These are phyloP conservation scores for Crossaster papposus DNA, from an alignment of 53 echinoderm and acorn worm genomes.

Conservation along the genomic window DNA sequence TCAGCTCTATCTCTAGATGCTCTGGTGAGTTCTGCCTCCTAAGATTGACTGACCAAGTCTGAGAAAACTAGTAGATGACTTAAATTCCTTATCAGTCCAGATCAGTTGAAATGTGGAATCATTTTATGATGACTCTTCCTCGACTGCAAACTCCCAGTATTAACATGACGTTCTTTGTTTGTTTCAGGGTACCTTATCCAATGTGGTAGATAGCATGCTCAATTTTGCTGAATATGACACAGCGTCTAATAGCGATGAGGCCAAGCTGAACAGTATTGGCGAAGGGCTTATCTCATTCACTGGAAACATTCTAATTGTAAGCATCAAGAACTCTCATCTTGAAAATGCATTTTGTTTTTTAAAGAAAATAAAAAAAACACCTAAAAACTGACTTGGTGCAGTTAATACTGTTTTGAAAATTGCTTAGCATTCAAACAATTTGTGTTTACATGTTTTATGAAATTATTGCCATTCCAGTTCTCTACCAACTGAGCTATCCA, in stretches of 20 bases:
- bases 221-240: not conserved
- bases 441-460: no score
- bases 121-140: not conserved
- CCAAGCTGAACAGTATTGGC: slow-evolving; percentile 31
- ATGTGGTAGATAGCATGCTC: not conserved
- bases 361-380: no score
- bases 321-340: not conserved
- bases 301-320: slow-evolving; percentile 29
- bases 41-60: no score
- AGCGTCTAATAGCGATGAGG: not conserved
- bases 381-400: no score
- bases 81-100: no score
- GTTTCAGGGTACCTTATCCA: not conserved
- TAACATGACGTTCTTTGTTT: not conserved
- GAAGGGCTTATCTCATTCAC: slow-evolving; percentile 5
- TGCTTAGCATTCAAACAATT: no score
- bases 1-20: not conserved
- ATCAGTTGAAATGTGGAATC: not conserved
- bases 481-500: no score
- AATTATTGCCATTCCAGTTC: no score
- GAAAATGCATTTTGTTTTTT: not conserved
- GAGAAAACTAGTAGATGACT: no score
- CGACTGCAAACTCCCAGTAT: not conserved
- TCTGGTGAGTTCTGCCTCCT: slow-evolving; percentile 23
- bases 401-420: no score